Evolutionary conservation across 2,888 invertebrate species (phyloP).

Genomic region (Sthenelais limicola): DNA sequence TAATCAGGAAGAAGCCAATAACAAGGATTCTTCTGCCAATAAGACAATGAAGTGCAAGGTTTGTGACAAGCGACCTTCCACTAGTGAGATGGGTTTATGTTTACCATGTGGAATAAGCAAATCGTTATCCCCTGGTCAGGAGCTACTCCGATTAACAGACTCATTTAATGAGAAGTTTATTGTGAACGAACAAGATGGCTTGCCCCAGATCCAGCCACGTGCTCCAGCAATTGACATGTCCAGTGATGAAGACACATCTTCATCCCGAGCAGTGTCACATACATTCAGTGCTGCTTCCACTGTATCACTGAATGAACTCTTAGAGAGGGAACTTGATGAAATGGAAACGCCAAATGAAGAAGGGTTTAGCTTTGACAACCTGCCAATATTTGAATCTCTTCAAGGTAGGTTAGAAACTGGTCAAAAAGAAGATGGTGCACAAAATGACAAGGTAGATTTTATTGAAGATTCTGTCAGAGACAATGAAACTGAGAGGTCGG

Average conservation of each 20-base stretch:
- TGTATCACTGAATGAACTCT: slow-evolving; percentile 66
- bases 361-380: slow-evolving; percentile 19
- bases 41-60: too few species aligned
- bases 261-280: slow-evolving; percentile 54
- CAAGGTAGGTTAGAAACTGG: not conserved
- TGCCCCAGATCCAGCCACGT: slow-evolving; percentile 31
- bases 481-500: slow-evolving; percentile 23
- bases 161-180: slow-evolving; percentile 44
- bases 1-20: too few species aligned
- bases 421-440: not conserved
- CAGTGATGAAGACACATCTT: slow-evolving; percentile 5
- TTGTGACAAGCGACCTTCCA: slow-evolving; percentile 12
- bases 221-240: slow-evolving; percentile 17
- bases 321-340: slow-evolving; percentile 55
- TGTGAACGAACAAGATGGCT: slow-evolving; percentile 32
- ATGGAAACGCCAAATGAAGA: slow-evolving; percentile 42
- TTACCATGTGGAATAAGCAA: not conserved
- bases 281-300: slow-evolving; percentile 64
- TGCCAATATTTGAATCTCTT: not conserved
- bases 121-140: slow-evolving; percentile 45
- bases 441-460: slow-evolving; percentile 1
- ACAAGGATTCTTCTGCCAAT: too few species aligned
- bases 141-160: slow-evolving; percentile 47
- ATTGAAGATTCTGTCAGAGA: slow-evolving; percentile 13
- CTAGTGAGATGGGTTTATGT: not conserved